A percentile compares a stretch with the other conserved stretches of the same genome.
Evolutionary conservation across 2,888 invertebrate genomes (phyloP).

Genomic region (Drosophila siamana): DNA sequence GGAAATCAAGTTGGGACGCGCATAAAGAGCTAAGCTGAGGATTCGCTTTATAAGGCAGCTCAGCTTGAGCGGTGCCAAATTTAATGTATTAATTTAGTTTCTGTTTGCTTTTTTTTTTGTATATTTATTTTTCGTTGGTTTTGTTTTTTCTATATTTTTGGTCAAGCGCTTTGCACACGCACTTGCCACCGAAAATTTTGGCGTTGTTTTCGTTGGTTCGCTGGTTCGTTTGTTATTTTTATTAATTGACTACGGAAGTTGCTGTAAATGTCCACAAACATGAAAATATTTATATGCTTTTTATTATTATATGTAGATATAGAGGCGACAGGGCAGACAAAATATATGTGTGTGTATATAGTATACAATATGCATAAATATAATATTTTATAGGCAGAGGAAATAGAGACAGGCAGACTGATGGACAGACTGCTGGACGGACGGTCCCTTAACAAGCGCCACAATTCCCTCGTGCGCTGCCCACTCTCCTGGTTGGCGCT

Average conservation of each 20-base stretch:
- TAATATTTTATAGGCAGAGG: constrained; percentile 40
- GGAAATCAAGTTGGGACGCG: background rate
- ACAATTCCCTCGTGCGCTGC: background rate
- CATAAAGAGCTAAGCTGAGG: constrained; percentile 20
- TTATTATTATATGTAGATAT: constrained; percentile 5
- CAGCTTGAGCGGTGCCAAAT: constrained; percentile 28
- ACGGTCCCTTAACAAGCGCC: constrained; percentile 12
- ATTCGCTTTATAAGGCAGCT: constrained; percentile 37
- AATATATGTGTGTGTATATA: background rate
- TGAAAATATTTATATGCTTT: constrained; percentile 64
- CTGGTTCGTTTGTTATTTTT: constrained; percentile 43
- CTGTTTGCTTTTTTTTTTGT: constrained; percentile 16
- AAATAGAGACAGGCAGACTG: background rate
- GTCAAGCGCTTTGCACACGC: constrained; percentile 32
- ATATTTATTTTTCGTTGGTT: constrained; percentile 21
- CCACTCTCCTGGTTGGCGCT: background rate
- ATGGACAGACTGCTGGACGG: background rate
- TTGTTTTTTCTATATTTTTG: constrained; percentile 39
- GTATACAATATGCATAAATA: background rate
- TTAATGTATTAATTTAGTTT: constrained; percentile 66
- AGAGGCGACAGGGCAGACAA: background rate
- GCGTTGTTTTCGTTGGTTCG: constrained; percentile 25
- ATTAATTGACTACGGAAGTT: constrained; percentile 74
- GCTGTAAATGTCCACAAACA: constrained; percentile 76
- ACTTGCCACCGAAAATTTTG: constrained; percentile 18